These are phyloP conservation scores for Apostichopus japonicus DNA, from an alignment of 35 echinoderm and acorn worm genomes.

Conservation along the genomic window DNA sequence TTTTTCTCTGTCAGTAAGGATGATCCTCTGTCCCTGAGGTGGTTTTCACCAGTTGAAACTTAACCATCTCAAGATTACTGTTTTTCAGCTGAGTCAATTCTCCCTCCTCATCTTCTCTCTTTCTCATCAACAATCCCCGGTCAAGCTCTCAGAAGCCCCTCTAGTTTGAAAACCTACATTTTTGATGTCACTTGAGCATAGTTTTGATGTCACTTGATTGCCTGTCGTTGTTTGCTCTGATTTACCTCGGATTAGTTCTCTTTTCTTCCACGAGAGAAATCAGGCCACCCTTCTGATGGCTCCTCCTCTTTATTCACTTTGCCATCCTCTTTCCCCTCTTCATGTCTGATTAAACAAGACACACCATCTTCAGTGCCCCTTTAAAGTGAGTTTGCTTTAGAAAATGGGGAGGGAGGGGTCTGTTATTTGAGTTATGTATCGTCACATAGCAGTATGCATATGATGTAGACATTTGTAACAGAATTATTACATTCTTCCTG, in stretches of 20 bases:
- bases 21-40: not conserved
- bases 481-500: not conserved
- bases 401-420: not conserved
- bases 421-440: not conserved
- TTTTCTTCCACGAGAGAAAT: not conserved
- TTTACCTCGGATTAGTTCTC: not conserved
- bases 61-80: not conserved
- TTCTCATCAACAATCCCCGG: not conserved
- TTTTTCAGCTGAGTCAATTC: not conserved
- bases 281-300: not conserved
- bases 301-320: not conserved
- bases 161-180: not conserved
- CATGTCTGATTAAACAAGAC: not conserved
- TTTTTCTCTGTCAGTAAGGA: too few relatives aligned
- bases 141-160: not conserved
- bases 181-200: not conserved
- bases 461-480: not conserved
- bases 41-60: not conserved
- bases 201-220: not conserved
- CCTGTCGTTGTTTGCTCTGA: not conserved
- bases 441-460: not conserved
- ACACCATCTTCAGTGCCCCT: not conserved
- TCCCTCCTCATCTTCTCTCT: not conserved
- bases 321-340: not conserved
- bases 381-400: not conserved